Percentiles rank a stretch among this genome's conserved stretches.
Evolutionary conservation across 1,140 invertebrate species (phyloP).

Genomic region (Cepaea nemoralis): DNA sequence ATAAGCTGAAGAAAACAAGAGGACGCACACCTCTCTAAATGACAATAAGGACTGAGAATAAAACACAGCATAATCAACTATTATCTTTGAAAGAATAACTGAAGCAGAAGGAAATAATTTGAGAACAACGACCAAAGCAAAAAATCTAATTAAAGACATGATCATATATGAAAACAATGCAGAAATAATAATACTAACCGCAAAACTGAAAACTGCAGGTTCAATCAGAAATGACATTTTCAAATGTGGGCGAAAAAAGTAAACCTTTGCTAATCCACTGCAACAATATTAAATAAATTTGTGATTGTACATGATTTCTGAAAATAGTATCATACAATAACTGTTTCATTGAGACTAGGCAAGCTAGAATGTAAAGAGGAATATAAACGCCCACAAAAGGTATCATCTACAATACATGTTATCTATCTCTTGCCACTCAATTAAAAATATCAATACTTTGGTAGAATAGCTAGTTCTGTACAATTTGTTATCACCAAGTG

Average conservation of each 20-base stretch:
- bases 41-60: background rate
- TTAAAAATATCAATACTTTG: no score
- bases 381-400: no score
- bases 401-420: no score
- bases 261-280: background rate
- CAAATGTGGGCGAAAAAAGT: background rate
- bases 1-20: background rate
- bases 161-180: background rate
- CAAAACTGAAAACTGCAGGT: background rate
- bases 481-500: no score
- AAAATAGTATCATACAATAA: background rate
- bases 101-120: conserved; percentile 5
- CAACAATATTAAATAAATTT: no score
- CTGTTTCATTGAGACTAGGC: background rate
- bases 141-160: background rate
- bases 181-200: background rate
- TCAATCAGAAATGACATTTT: background rate
- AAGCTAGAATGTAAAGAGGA: conserved; percentile 1
- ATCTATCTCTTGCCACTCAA: no score
- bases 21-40: no score
- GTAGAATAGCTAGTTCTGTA: no score
- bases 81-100: background rate
- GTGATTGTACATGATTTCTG: no score
- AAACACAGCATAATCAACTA: conserved; percentile 12
- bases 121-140: background rate